Percentiles rank a stretch among this genome's conserved stretches.
Evolutionary conservation across 2,888 invertebrate genomes (phyloP).

Genomic region (Drosophila helvetica): DNA sequence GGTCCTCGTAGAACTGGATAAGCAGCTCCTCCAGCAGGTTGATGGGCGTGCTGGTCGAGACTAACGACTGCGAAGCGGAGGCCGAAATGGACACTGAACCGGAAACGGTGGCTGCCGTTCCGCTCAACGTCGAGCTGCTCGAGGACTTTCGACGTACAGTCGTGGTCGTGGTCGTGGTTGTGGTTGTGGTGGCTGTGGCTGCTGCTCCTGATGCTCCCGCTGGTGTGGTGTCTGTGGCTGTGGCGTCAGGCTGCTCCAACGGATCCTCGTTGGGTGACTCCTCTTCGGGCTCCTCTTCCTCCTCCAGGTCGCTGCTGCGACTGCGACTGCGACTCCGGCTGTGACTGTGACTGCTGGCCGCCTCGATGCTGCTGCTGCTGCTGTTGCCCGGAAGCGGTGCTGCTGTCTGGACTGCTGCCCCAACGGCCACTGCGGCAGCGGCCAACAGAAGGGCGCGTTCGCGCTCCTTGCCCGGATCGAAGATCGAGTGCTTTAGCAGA

Average conservation of each 20-base stretch:
- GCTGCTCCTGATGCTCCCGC: constrained; percentile 10
- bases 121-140: constrained; percentile 56
- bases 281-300: constrained; percentile 14
- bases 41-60: constrained; percentile 56
- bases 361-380: constrained; percentile 42
- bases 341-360: constrained; percentile 38
- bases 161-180: constrained; percentile 50
- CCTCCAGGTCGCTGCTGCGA: constrained; percentile 30
- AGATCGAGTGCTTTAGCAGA: constrained; percentile 76
- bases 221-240: constrained; percentile 38
- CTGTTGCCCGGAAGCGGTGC: constrained; percentile 46
- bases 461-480: constrained; percentile 67
- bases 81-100: constrained; percentile 30
- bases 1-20: constrained; percentile 83
- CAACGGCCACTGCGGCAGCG: constrained; percentile 69
- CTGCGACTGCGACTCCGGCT: constrained; percentile 9
- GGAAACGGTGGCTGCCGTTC: constrained; percentile 38
- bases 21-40: constrained; percentile 82
- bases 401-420: constrained; percentile 42
- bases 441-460: constrained; percentile 62
- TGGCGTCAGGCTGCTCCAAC: constrained; percentile 14
- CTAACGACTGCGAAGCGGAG: constrained; percentile 20
- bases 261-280: constrained; percentile 2
- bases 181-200: constrained; percentile 10
- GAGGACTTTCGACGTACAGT: constrained; percentile 78